A percentile compares a stretch with the other conserved stretches of the same genome.
These are phyloP conservation scores for Barypeithes pellucidus DNA, from an alignment of 2,888 invertebrate genomes.

Conservation along the genomic window DNA sequence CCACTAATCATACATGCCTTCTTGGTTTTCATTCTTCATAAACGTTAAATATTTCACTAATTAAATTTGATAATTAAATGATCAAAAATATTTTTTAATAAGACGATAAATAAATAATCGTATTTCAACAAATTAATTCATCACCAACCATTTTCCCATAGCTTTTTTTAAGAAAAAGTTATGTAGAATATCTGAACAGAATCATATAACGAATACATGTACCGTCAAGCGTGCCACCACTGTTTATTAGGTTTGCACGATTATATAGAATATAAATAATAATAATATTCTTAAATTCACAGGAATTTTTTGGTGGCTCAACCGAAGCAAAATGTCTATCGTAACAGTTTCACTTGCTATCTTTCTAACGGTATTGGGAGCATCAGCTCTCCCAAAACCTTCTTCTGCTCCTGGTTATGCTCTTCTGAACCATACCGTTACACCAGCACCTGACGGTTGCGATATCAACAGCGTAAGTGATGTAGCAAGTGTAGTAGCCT, in stretches of 20 bases:
- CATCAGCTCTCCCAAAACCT: background rate
- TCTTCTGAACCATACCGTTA: conserved; percentile 22
- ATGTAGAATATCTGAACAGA: too few species aligned
- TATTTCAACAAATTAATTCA: too few species aligned
- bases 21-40: too few species aligned
- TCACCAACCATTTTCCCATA: too few species aligned
- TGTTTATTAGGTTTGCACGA: background rate
- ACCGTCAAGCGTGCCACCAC: too few species aligned
- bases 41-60: too few species aligned
- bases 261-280: background rate
- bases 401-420: conserved; percentile 33
- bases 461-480: conserved; percentile 29
- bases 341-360: background rate
- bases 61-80: too few species aligned
- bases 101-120: too few species aligned
- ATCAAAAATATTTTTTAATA: too few species aligned
- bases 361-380: background rate
- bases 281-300: background rate
- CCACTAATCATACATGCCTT: too few species aligned
- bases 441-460: conserved; percentile 18
- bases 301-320: background rate
- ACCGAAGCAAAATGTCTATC: background rate
- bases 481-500: conserved; percentile 17
- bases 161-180: too few species aligned
- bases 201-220: too few species aligned